Base-by-base conservation (phyloP, 2,797 vertebrate species). In the Hippoglossus hippoglossus region DNA sequence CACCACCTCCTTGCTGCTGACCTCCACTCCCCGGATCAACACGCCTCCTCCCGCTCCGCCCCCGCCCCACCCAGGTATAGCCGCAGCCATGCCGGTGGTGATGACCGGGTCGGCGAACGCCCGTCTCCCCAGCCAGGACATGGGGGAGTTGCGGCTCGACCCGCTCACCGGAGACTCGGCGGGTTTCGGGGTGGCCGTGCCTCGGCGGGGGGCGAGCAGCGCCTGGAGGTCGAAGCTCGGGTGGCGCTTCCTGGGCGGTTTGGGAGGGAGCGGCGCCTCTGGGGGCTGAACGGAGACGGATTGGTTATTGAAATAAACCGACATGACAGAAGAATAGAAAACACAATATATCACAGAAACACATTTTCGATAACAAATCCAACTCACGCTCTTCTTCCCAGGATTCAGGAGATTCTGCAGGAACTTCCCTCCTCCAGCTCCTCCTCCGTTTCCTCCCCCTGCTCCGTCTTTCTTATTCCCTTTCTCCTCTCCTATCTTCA, bases 1-100 rank as follows among this genome's bases (percentile, higher is more conserved):
- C 34, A 94, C 96, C 68, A 97, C 95, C 86, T 97, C 96, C 6
- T 96, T 97, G 81, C 97, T 98, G 94, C 96, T 97, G 84, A 97
- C 96, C 83, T 98, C 97, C 79, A 98, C 95, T 1, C 97, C 97
- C 59, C 96, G 89, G 73, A 98, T 97, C 59, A 95, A 81, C 69
- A 97, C 96, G 0, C 95, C 80, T 54, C 71, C 94, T 0, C 94
- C 80, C 3, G 18, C n/a, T 3, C 47, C 96, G 0, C 95, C 80
- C 55, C 70, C 25, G 12, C 63, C 82, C 93, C 93, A 94, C 11
- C 90, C 93, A 2, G 94, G 89, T 67, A 95, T 26, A n/a, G 94
- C 84, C 1, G 94, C 84, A n/a, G 94, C 87, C 93, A 96, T 77
- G 80, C 93, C 77, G 2, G 95, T 90, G 51, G 88, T 66, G 2